phyloP scores from a whole-genome alignment of 2,797 vertebrate species.

The Gymnoscopelus braueri region DNA sequence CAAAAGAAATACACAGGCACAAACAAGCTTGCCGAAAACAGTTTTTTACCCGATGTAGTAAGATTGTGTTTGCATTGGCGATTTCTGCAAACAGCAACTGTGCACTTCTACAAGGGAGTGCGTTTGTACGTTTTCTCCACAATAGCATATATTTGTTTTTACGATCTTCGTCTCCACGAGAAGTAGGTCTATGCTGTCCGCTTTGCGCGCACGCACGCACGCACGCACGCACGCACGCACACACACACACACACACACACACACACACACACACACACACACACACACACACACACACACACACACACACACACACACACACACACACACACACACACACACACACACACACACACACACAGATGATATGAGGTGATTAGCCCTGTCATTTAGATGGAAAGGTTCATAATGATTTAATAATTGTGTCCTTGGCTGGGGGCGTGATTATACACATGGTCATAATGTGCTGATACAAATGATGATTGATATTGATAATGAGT shows the following conservation, averaged over 20 bases:
- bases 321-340: slow-evolving; percentile 7
- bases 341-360: not conserved
- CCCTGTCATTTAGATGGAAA: slow-evolving; percentile 67
- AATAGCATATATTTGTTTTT: too few relatives aligned
- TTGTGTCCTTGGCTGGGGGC: slow-evolving; percentile 76
- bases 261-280: not conserved
- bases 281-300: not conserved
- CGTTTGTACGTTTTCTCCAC: too few relatives aligned
- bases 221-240: slow-evolving; percentile 2
- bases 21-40: too few relatives aligned
- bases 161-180: too few relatives aligned
- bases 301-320: not conserved
- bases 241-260: not conserved
- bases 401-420: slow-evolving; percentile 67
- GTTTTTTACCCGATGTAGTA: too few relatives aligned
- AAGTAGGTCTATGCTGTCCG: too few relatives aligned
- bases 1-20: too few relatives aligned
- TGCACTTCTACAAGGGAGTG: too few relatives aligned
- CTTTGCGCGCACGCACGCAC: too few relatives aligned
- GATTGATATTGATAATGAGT: slow-evolving; percentile 74
- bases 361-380: slow-evolving; percentile 66
- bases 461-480: slow-evolving; percentile 72
- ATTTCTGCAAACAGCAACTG: too few relatives aligned
- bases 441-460: slow-evolving; percentile 69
- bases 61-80: too few relatives aligned